Evolutionary conservation across 2,888 invertebrate species (phyloP), one percentile per base, ranked within the genome.

Genomic region (Chaetogeoica ovagalla): DNA sequence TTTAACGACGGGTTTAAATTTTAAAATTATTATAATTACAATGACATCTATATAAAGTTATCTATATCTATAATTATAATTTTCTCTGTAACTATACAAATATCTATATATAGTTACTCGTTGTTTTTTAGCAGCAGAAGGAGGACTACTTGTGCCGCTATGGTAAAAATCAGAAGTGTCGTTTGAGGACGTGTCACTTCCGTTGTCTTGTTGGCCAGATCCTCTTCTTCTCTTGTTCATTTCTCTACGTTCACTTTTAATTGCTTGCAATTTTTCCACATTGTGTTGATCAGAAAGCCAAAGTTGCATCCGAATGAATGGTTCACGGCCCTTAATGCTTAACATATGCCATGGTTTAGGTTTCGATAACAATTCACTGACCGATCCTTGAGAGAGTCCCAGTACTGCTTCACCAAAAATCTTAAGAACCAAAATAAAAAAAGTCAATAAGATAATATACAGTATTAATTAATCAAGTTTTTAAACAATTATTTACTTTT

Each of bases 321-420:
- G 96, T 86, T 98, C 98, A 52, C 98, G 90, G 0, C 98, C 98
- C 86, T 98, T 98, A 86, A 97, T 96, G 86, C 97, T 97, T 77
- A 98, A 90, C 97, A 98, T 97, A 86, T 97, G 97, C 98, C 98
- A 98, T 0, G 98, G 98, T 85, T 98, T 98, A 7, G 98, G 98
- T 86, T 98, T 98, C 82, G 97, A 97, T 11, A 99, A 89, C 82
- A 99, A 89, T 87, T 99, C 99, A 85, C 97, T 97, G 17, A 98
- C 98, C 3, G 98, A 96, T 17, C 96, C 98, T 87, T 98, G 98
- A 0, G 97, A 97, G 48, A 98, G 89, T 0, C 97, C 98, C 19
- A 99, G 89, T 6, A 99, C 97, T 0, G 96, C 97, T 88, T 99
- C 98, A 15, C 98, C 99, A 85, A 99, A 98, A 83, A 96, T 95